Base-by-base conservation (phyloP, 2,113 vertebrate genomes). In the Thalassoma bifasciatum region DNA sequence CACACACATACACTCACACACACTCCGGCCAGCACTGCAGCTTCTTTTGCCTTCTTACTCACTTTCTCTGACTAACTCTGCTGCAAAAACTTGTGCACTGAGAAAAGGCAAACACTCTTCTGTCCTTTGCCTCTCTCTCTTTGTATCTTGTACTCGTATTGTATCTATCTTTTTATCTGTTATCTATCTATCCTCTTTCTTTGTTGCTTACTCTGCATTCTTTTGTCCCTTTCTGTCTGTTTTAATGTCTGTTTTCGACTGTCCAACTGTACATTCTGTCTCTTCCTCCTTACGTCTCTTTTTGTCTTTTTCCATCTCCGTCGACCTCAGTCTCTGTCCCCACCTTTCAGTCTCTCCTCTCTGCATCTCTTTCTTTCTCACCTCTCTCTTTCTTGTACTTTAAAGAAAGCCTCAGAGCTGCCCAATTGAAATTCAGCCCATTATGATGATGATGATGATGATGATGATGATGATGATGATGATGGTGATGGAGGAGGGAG, bases 61-160 rank as follows among this genome's bases (percentile, higher is more conserved):
- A 72, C 71, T 76, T 79, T 73, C 85, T 73, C 61, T 83, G 77
- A 72, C 78, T 83, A 75, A 76, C 63, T 78, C 54, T 37, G 38
- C 79, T 72, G 63, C 5, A 12, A 21, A 42, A 26, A 42, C 57
- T 30, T 61, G 38, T 37, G 67, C 66, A 61, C 52, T 13, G 49
- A 51, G 40, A 42, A 24, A n/a, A 75, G 38, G 52, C 37, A 54
- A n/a, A 54, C 65, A 57, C 76, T 56, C 11, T 69, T 40, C 40
- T 7, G 14, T 66, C 75, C 10, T 40, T 40, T 10, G 10, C 38
- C 13, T 17, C 42, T 14, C 6, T 46, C 44, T 3, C 6, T 3
- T 8, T 19, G 3, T 46, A 14, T 46, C 44, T 46, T 8, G 17
- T 5, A 19, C 4, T 46, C 44, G 8, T 16, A 8, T 6, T 46